phyloP scores from a whole-genome alignment of 2,888 invertebrate genomes.

The Pherbina coryleti region DNA sequence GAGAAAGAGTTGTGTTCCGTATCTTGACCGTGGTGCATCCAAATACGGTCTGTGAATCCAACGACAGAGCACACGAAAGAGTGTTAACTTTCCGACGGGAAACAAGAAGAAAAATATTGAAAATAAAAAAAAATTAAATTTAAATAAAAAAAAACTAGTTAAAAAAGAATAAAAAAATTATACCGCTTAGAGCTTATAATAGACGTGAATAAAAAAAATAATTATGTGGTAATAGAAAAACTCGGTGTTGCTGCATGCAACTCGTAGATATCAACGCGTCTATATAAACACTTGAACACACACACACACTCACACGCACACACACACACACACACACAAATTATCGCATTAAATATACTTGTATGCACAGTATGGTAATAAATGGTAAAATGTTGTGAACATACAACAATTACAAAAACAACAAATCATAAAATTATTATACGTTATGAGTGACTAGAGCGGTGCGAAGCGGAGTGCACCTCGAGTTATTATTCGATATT shows the following conservation, averaged over 20 bases:
- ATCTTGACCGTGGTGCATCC: slow-evolving; percentile 7
- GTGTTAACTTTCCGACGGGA: slow-evolving; percentile 35
- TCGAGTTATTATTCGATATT: slow-evolving; percentile 52
- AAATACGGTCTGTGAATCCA: background rate
- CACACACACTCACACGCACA: too few relatives aligned
- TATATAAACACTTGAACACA: background rate
- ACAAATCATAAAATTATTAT: slow-evolving; percentile 26
- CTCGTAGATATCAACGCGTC: slow-evolving; percentile 9
- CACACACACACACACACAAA: slow-evolving; percentile 20
- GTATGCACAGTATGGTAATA: background rate
- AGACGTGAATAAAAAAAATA: background rate
- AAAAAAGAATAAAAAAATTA: background rate
- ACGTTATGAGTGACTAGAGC: slow-evolving; percentile 38
- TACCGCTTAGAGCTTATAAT: background rate
- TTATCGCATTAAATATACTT: slow-evolving; percentile 11
- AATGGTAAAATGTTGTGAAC: background rate
- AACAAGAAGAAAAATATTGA: background rate
- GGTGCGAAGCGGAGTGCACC: slow-evolving; percentile 10
- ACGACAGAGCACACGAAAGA: slow-evolving; percentile 21
- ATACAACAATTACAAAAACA: slow-evolving; percentile 29
- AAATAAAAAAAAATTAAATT: background rate
- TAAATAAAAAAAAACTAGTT: background rate
- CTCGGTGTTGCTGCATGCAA: background rate
- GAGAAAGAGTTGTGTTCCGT: slow-evolving; percentile 11
- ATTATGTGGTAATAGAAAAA: background rate